These are phyloP conservation scores for Spicauda simplicius DNA, from an alignment of 2,888 invertebrate genomes.

Conservation along the genomic window DNA sequence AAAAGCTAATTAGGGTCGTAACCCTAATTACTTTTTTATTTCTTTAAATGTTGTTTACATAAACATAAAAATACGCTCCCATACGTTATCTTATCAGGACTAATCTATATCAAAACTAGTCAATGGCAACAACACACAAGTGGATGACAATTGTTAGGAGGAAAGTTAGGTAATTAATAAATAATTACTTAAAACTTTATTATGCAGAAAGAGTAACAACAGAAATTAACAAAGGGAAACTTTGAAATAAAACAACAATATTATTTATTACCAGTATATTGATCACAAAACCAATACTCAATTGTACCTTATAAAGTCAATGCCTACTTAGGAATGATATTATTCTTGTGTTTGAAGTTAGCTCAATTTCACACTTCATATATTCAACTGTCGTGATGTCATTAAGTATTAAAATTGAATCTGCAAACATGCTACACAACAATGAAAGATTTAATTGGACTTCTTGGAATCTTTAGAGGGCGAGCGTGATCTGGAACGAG, in stretches of 20 bases:
- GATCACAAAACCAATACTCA: conserved; percentile 62
- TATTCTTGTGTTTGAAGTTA: conserved; percentile 28
- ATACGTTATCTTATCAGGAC: no score
- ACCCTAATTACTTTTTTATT: no score
- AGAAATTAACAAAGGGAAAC: no score
- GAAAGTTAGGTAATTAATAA: no score
- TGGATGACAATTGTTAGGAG: no score
- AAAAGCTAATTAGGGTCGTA: no score
- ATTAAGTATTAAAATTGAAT: conserved; percentile 26
- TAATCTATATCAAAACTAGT: no score
- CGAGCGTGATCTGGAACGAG: conserved; percentile 78
- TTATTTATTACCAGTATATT: conserved; percentile 58
- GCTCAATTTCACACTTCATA: conserved; percentile 16
- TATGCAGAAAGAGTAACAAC: no score
- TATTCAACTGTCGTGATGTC: conserved; percentile 30
- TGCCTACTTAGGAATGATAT: conserved; percentile 68
- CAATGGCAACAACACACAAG: no score
- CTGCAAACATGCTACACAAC: conserved; percentile 25
- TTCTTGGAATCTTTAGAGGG: conserved; percentile 81
- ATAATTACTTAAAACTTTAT: no score
- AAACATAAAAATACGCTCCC: no score
- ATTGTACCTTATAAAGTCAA: conserved; percentile 56
- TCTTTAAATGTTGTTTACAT: no score
- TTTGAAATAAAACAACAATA: conserved; percentile 6
- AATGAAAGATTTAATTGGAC: conserved; percentile 61